Evolutionary conservation across 2,113 vertebrate species (phyloP).

Genomic region (Hassar affinis): DNA sequence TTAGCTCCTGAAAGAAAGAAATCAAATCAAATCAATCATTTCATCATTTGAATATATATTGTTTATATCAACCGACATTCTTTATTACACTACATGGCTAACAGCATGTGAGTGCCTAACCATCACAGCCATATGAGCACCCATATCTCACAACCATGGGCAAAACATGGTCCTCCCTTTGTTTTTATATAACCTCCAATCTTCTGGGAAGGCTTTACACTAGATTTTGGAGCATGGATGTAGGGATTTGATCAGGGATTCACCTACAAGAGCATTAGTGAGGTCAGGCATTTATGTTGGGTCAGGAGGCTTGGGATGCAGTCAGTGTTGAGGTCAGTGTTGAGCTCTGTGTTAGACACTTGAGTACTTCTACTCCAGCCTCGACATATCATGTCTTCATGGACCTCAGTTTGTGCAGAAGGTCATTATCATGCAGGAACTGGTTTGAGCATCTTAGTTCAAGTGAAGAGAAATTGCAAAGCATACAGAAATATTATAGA

Average conservation of each 20-base stretch:
- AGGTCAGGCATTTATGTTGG: background rate
- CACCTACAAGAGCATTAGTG: background rate
- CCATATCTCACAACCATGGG: background rate
- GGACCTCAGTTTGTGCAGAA: background rate
- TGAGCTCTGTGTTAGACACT: background rate
- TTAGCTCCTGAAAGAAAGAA: constrained; percentile 58
- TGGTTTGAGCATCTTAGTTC: background rate
- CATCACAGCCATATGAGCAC: background rate
- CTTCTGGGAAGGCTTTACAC: background rate
- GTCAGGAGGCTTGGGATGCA: background rate
- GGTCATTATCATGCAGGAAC: background rate
- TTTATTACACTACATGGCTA: background rate
- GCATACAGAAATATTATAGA: background rate
- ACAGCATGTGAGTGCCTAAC: background rate
- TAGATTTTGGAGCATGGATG: background rate
- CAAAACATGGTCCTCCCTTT: background rate
- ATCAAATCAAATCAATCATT: background rate
- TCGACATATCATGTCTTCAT: background rate
- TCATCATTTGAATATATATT: no score
- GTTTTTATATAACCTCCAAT: background rate
- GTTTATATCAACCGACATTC: background rate
- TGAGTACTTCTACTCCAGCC: background rate
- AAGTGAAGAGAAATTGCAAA: background rate
- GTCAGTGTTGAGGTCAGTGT: background rate
- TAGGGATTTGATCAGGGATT: background rate